These are phyloP conservation scores for Germaria angustata DNA, from an alignment of 2,888 invertebrate species.

Conservation along the genomic window DNA sequence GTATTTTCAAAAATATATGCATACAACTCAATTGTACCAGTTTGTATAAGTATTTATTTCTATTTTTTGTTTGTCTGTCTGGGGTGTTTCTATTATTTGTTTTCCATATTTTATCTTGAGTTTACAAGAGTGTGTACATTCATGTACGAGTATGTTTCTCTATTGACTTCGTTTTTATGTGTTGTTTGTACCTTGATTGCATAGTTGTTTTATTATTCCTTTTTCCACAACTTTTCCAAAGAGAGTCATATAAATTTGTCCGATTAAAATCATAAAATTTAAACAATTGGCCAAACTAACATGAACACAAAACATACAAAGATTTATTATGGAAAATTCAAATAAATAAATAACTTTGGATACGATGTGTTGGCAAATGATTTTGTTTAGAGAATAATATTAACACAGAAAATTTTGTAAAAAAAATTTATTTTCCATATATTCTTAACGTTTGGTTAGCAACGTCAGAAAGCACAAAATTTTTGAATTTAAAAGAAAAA, in stretches of 20 bases:
- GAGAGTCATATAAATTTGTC: constrained; percentile 64
- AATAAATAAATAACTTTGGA: not conserved
- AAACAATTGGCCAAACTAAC: constrained; percentile 45
- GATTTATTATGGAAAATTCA: constrained; percentile 42
- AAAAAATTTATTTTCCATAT: no score
- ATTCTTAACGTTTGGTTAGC: no score
- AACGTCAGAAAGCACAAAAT: no score
- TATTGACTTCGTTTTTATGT: not conserved
- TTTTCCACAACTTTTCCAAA: constrained; percentile 13
- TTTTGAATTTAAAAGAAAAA: no score
- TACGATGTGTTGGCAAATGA: constrained; percentile 4
- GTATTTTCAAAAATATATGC: not conserved
- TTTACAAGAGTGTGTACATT: no score
- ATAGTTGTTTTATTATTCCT: constrained; percentile 30
- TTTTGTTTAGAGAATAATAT: not conserved
- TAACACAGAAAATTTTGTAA: not conserved
- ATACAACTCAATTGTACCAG: constrained; percentile 42
- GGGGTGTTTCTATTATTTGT: constrained; percentile 43
- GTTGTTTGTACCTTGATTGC: constrained; percentile 31
- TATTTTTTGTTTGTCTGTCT: constrained; percentile 20
- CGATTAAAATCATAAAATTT: constrained; percentile 60
- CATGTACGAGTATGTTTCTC: not conserved
- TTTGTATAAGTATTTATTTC: not conserved
- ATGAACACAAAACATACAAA: constrained; percentile 4
- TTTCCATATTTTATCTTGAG: constrained; percentile 9